phyloP scores from a whole-genome alignment of 2,797 vertebrate species.

The Sebastes nivosus region DNA sequence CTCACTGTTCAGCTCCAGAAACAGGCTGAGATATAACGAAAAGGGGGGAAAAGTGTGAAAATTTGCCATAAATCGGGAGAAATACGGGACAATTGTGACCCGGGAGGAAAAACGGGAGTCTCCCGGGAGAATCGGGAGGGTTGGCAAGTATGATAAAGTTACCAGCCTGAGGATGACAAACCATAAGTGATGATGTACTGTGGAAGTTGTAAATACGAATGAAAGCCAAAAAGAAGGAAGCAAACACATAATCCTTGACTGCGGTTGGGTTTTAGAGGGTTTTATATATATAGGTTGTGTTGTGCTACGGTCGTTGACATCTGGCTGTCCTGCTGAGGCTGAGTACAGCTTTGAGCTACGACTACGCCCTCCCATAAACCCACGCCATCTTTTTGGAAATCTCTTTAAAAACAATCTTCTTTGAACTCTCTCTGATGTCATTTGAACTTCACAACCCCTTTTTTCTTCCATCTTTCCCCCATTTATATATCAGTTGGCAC shows the following conservation, averaged over 20 bases:
- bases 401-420: conserved; percentile 47
- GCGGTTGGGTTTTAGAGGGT: conserved; percentile 20
- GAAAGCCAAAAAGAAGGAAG: conserved; percentile 19
- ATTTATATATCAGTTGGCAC: conserved; percentile 17
- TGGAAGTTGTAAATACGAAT: conserved; percentile 21
- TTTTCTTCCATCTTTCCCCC: background rate
- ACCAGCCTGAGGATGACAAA: background rate
- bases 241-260: conserved; percentile 28
- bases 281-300: conserved; percentile 34
- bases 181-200: conserved; percentile 1
- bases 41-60: too few species aligned
- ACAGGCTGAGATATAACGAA: too few species aligned
- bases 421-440: conserved; percentile 56
- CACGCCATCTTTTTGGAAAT: conserved; percentile 40
- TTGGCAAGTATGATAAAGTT: background rate
- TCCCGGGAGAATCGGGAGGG: too few species aligned
- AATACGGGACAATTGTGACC: too few species aligned
- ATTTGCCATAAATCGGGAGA: too few species aligned
- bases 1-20: too few species aligned
- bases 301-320: conserved; percentile 50
- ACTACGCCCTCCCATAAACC: conserved; percentile 59
- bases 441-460: conserved; percentile 10
- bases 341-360: conserved; percentile 45
- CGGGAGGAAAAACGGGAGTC: too few species aligned
- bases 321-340: conserved; percentile 51